A percentile compares a stretch with the other conserved stretches of the same genome.
phyloP scores from a whole-genome alignment of 1,140 invertebrate genomes.

The Akabosia matsudoensis region DNA sequence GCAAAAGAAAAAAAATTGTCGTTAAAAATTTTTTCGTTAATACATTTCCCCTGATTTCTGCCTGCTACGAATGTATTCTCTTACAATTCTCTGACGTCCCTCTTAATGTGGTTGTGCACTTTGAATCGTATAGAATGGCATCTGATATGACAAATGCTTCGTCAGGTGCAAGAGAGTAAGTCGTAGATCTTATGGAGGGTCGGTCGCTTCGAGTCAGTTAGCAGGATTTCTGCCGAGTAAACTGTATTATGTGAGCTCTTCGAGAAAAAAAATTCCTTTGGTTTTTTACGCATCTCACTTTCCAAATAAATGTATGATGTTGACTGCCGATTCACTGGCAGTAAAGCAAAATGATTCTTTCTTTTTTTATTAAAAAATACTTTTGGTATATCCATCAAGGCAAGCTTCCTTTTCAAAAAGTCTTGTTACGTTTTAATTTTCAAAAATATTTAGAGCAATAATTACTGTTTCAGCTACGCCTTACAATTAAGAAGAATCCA shows the following conservation, averaged over 20 bases:
- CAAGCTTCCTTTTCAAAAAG: background rate
- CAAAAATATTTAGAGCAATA: too few species aligned
- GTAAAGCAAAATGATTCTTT: background rate
- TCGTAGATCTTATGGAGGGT: slow-evolving; percentile 13
- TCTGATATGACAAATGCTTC: slow-evolving; percentile 45
- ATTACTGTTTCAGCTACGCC: background rate
- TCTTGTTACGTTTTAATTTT: background rate
- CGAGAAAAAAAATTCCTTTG: background rate
- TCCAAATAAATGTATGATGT: slow-evolving; percentile 17
- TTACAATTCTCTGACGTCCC: background rate
- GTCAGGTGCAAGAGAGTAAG: slow-evolving; percentile 41
- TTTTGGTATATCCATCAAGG: slow-evolving; percentile 8
- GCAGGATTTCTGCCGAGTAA: slow-evolving; percentile 14
- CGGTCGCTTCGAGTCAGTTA: slow-evolving; percentile 17
- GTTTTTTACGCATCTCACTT: slow-evolving; percentile 3
- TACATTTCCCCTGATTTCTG: too few species aligned
- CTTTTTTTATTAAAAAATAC: slow-evolving; percentile 2
- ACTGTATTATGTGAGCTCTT: background rate
- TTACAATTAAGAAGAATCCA: too few species aligned
- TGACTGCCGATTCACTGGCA: background rate
- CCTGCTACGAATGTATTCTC: too few species aligned
- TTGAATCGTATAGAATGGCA: slow-evolving; percentile 17
- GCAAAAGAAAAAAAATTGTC: background rate
- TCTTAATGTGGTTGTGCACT: background rate
- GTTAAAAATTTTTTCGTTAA: slow-evolving; percentile 9